These are phyloP conservation scores for Oceanodroma tethys DNA, from an alignment of 2,113 vertebrate species.

Conservation along the genomic window DNA sequence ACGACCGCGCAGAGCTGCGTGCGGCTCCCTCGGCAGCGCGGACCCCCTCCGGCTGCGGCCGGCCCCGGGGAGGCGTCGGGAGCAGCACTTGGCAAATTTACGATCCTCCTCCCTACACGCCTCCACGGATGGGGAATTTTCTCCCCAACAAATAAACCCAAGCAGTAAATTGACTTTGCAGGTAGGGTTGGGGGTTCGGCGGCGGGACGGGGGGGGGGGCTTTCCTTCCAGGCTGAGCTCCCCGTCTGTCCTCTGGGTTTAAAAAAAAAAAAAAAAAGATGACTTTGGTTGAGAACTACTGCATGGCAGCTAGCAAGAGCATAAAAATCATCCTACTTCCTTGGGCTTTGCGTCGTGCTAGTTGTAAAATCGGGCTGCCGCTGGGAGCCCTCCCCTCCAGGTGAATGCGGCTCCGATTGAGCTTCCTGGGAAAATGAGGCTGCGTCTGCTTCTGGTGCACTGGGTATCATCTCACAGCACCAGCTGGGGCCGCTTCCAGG, in stretches of 20 bases:
- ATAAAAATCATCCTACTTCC: not conserved
- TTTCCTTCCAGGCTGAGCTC: not conserved
- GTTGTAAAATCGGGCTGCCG: accelerated
- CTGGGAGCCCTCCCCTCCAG: not conserved
- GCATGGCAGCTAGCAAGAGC: no score
- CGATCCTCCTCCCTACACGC: accelerated
- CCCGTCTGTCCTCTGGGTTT: not conserved
- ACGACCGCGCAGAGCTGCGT: not conserved
- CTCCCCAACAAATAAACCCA: not conserved
- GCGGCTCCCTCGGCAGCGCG: not conserved
- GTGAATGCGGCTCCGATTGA: accelerated
- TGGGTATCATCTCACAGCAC: not conserved
- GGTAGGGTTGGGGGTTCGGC: not conserved
- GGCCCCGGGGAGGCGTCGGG: accelerated
- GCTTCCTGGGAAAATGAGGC: not conserved
- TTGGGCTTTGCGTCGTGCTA: not conserved
- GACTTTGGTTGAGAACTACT: no score
- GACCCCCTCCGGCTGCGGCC: not conserved
- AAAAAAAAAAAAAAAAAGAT: not conserved
- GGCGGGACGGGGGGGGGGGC: accelerated
- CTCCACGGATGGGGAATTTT: not conserved
- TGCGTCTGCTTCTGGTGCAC: not conserved
- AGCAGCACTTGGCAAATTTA: not conserved
- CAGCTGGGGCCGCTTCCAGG: constrained; percentile 16
- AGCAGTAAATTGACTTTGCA: not conserved